A percentile compares a stretch with the other conserved stretches of the same genome.
Conservation (phyloP, 1,140 invertebrate genomes). For the Drosophila kohkoa region DNA sequence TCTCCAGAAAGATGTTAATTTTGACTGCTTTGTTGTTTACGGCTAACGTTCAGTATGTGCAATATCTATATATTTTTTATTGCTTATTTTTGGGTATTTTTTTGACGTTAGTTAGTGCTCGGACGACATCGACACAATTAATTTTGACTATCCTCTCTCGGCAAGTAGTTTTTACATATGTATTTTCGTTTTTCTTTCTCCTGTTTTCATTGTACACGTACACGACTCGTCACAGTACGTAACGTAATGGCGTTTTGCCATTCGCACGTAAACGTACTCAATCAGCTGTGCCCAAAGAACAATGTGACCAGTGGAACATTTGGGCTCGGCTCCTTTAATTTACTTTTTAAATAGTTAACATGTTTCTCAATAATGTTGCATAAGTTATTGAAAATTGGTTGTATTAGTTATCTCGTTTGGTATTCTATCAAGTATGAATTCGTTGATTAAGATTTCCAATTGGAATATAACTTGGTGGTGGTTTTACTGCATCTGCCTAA, state of each 20-base stretch:
- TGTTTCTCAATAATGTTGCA: background rate
- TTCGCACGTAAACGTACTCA: slow-evolving; percentile 29
- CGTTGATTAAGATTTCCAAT: too few relatives aligned
- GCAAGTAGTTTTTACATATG: slow-evolving; percentile 26
- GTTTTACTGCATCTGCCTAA: background rate
- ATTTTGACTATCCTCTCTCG: slow-evolving; percentile 50
- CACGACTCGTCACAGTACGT: slow-evolving; percentile 48
- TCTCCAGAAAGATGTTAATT: slow-evolving; percentile 83
- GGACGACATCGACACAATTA: slow-evolving; percentile 46
- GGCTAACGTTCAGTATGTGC: slow-evolving; percentile 12
- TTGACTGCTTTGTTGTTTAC: slow-evolving; percentile 50
- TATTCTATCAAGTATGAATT: too few relatives aligned
- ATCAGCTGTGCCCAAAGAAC: slow-evolving; percentile 26
- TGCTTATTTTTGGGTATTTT: slow-evolving; percentile 8
- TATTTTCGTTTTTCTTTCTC: slow-evolving; percentile 47
- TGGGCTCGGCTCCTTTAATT: background rate
- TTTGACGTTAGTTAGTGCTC: slow-evolving; percentile 16
- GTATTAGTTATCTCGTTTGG: too few relatives aligned
- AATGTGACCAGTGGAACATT: slow-evolving; percentile 26
- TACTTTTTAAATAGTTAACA: background rate
- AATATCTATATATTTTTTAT: background rate
- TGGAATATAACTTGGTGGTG: background rate
- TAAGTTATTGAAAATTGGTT: too few relatives aligned
- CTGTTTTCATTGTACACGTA: slow-evolving; percentile 57
- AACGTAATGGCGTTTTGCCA: slow-evolving; percentile 48